Conservation (phyloP, 1,140 invertebrate species). For the Pseudachorutes palmiensis region DNA sequence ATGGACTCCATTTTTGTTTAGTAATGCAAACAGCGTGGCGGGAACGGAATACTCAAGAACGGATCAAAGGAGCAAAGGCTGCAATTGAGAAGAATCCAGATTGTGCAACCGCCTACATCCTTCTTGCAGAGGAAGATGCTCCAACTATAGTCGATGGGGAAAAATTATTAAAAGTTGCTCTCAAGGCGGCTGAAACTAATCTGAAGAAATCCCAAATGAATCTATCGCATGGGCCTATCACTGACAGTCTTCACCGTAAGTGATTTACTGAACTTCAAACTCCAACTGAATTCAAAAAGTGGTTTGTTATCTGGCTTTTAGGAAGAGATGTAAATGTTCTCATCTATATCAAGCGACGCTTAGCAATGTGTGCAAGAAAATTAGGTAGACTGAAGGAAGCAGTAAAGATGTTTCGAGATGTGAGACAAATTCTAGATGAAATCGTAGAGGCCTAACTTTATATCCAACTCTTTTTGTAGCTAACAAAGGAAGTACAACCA, state of each 20-base stretch:
- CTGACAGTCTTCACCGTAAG: conserved; percentile 71
- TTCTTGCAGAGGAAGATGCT: conserved; percentile 93
- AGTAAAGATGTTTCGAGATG: conserved; percentile 92
- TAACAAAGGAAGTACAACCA: conserved; percentile 94
- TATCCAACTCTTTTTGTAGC: conserved; percentile 43
- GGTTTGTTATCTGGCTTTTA: conserved; percentile 33
- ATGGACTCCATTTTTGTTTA: no score
- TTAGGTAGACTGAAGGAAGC: conserved; percentile 89
- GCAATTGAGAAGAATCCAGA: conserved; percentile 85
- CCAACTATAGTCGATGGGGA: conserved; percentile 83
- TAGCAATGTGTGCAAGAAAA: conserved; percentile 95
- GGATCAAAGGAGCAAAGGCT: conserved; percentile 85
- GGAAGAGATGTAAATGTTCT: conserved; percentile 87
- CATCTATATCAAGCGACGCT: conserved; percentile 84
- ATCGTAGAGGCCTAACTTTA: not conserved
- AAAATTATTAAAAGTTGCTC: conserved; percentile 74
- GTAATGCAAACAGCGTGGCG: conserved; percentile 97
- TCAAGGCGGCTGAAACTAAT: conserved; percentile 78
- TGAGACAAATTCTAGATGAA: conserved; percentile 42
- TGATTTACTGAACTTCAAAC: not conserved
- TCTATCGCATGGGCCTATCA: conserved; percentile 61
- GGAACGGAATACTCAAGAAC: conserved; percentile 81
- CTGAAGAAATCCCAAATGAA: conserved; percentile 71
- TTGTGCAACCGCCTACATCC: conserved; percentile 89
- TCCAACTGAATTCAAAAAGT: not conserved